These are phyloP conservation scores for Netelia inedita DNA, from an alignment of 2,888 invertebrate species.

Conservation along the genomic window DNA sequence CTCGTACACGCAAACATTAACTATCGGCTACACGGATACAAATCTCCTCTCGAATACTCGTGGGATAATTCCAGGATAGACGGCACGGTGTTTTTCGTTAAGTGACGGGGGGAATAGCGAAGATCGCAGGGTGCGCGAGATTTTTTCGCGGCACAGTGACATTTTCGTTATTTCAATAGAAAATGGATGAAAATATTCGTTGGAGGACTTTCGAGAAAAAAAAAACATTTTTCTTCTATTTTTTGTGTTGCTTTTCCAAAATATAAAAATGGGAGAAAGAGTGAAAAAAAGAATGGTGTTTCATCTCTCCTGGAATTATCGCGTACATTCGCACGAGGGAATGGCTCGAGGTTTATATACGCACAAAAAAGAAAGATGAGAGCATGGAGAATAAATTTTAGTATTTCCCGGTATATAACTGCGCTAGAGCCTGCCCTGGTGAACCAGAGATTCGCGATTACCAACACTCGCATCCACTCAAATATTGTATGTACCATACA, in stretches of 20 bases:
- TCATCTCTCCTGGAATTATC: background rate
- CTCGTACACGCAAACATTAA: constrained; percentile 55
- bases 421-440: constrained; percentile 5
- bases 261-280: no score
- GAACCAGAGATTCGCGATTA: constrained; percentile 34
- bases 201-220: no score
- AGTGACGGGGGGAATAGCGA: background rate
- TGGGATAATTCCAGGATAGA: background rate
- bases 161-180: no score
- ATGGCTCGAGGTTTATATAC: background rate
- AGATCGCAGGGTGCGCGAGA: background rate
- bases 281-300: no score
- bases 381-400: constrained; percentile 53
- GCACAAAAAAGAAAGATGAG: background rate
- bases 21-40: constrained; percentile 43
- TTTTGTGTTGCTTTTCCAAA: no score
- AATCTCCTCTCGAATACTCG: constrained; percentile 45
- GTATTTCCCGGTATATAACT: constrained; percentile 10
- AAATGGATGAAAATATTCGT: no score
- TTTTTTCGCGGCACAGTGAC: background rate
- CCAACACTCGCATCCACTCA: constrained; percentile 20
- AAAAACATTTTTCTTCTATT: no score
- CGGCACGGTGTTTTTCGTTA: background rate
- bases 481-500: constrained; percentile 7
- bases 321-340: background rate